These are phyloP conservation scores for Cotesia chilonis DNA, from an alignment of 1,140 invertebrate genomes.

Conservation along the genomic window DNA sequence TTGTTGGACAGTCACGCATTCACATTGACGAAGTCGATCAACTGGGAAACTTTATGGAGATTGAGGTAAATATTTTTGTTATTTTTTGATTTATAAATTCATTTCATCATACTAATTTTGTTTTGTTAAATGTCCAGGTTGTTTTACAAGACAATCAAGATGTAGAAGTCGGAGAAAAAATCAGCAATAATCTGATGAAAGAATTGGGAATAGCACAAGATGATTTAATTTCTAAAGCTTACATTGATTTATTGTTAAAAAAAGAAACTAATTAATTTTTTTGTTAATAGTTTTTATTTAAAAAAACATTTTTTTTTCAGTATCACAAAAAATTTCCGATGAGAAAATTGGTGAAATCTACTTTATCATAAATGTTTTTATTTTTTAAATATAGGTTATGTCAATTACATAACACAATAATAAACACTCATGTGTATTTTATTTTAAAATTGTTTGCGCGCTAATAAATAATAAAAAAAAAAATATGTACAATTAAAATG, in stretches of 20 bases:
- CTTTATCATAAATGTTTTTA: too few relatives aligned
- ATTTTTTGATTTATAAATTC: not conserved
- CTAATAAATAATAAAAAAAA: too few relatives aligned
- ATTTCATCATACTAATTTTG: not conserved
- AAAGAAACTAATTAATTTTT: not conserved
- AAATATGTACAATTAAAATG: too few relatives aligned
- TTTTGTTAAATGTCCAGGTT: conserved; percentile 61
- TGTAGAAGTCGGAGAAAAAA: conserved; percentile 74
- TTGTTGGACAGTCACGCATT: conserved; percentile 85
- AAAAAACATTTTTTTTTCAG: too few relatives aligned
- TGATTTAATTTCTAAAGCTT: conserved; percentile 80
- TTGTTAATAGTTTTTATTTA: too few relatives aligned
- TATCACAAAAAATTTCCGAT: too few relatives aligned
- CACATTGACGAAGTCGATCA: conserved; percentile 86
- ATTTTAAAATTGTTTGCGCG: too few relatives aligned
- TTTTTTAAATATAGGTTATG: too few relatives aligned
- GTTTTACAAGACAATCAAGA: conserved; percentile 74
- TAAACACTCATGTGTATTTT: too few relatives aligned
- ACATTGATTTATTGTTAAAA: conserved; percentile 72
- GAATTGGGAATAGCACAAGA: conserved; percentile 73
- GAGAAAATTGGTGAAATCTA: too few relatives aligned
- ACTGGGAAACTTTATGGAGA: conserved; percentile 87
- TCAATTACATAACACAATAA: too few relatives aligned
- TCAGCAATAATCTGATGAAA: conserved; percentile 75
- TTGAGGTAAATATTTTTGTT: conserved; percentile 75